Evolutionary conservation across 2,888 invertebrate genomes (phyloP).

Genomic region (Epirrhoe tristata): DNA sequence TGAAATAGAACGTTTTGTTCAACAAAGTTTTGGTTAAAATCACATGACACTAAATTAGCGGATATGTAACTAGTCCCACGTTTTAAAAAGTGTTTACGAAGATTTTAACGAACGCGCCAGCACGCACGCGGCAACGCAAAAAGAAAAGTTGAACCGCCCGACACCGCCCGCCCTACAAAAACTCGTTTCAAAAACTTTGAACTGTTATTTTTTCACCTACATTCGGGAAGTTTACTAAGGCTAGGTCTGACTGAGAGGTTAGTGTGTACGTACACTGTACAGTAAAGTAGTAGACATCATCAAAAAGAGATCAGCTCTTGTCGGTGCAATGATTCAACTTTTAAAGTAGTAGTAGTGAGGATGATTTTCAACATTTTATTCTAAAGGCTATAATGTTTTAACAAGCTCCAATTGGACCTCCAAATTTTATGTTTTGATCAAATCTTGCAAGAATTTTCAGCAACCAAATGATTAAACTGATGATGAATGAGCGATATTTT

Average conservation of each 20-base stretch:
- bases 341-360: no score
- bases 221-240: slow-evolving; percentile 7
- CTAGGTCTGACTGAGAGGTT: neutral
- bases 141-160: slow-evolving; percentile 53
- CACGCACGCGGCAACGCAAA: slow-evolving; percentile 56
- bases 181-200: slow-evolving; percentile 41
- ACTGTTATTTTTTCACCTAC: slow-evolving; percentile 26
- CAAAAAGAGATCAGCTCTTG: no score
- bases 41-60: slow-evolving; percentile 41
- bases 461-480: no score
- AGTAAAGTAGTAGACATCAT: no score
- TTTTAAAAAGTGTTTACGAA: slow-evolving; percentile 56
- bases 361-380: no score
- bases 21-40: slow-evolving; percentile 23
- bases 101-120: slow-evolving; percentile 56
- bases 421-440: no score
- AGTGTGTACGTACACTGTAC: no score
- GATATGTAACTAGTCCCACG: slow-evolving; percentile 49
- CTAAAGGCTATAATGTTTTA: no score
- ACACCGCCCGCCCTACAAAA: slow-evolving; percentile 47
- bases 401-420: no score
- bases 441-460: no score
- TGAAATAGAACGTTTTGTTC: slow-evolving; percentile 5
- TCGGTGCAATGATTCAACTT: no score
- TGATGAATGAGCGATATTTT: no score